Conservation (phyloP, 1,140 invertebrate genomes). For the Trachymyrmex cornetzi region DNA sequence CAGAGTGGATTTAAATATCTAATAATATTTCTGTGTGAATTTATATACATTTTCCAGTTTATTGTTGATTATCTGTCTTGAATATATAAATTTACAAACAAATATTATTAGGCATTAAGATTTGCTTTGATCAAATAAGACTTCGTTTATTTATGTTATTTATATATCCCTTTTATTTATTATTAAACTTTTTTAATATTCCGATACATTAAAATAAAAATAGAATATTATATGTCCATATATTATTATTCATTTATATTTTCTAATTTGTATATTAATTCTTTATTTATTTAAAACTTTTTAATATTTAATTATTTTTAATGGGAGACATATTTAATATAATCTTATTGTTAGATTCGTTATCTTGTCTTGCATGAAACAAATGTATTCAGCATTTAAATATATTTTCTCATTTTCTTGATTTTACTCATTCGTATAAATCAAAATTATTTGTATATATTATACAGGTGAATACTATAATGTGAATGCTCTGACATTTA, state of each 20-base stretch:
- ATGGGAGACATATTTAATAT: background rate
- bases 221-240: too few relatives aligned
- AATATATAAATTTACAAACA: too few relatives aligned
- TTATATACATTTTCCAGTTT: too few relatives aligned
- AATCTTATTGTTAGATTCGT: background rate
- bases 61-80: too few relatives aligned
- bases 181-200: too few relatives aligned
- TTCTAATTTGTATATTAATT: background rate
- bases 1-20: too few relatives aligned
- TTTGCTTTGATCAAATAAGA: too few relatives aligned
- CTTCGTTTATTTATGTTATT: too few relatives aligned
- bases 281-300: background rate
- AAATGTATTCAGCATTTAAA: background rate
- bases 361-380: background rate
- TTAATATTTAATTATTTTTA: background rate
- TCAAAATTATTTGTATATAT: background rate
- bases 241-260: background rate
- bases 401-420: background rate
- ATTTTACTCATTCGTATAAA: background rate
- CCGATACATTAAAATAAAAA: too few relatives aligned
- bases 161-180: too few relatives aligned
- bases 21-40: too few relatives aligned
- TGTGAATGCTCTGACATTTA: constrained; percentile 56
- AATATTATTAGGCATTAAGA: too few relatives aligned
- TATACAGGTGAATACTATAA: constrained; percentile 77